Evolutionary conservation across 1,140 invertebrate genomes (phyloP).

Genomic region (Heliconius melpomene): DNA sequence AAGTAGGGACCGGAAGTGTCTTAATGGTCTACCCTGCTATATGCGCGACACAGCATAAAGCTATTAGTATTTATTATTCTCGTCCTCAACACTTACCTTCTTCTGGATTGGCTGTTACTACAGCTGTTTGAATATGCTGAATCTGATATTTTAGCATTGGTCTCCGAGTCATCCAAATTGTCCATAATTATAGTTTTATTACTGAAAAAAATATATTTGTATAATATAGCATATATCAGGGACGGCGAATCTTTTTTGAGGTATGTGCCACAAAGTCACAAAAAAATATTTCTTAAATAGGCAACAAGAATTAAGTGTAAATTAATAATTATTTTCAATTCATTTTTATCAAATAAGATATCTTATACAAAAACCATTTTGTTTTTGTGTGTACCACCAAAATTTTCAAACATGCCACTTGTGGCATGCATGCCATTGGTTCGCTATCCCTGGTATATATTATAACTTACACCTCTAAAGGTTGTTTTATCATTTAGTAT

Average conservation of each 20-base stretch:
- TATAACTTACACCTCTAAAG: neutral
- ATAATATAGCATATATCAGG: neutral
- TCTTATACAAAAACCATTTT: too few species aligned
- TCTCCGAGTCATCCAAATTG: slow-evolving; percentile 65
- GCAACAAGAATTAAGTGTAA: too few species aligned
- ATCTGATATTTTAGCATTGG: slow-evolving; percentile 86
- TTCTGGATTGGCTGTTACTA: slow-evolving; percentile 88
- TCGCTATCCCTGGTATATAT: neutral
- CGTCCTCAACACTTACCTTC: slow-evolving; percentile 81
- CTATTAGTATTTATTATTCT: neutral
- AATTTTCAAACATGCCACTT: too few species aligned
- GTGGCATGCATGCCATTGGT: too few species aligned
- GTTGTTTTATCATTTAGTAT: neutral
- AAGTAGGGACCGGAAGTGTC: neutral
- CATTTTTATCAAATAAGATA: too few species aligned
- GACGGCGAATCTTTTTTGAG: too few species aligned
- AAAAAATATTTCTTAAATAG: too few species aligned
- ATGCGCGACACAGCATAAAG: neutral
- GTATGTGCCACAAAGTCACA: too few species aligned
- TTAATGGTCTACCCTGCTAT: neutral
- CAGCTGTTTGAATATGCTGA: slow-evolving; percentile 89
- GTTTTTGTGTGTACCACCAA: too few species aligned
- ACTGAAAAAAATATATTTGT: slow-evolving; percentile 10
- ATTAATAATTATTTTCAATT: too few species aligned
- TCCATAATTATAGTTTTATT: slow-evolving; percentile 50